A percentile compares a stretch with the other conserved stretches of the same genome.
These are phyloP conservation scores for Drosophila vallismaia DNA, from an alignment of 2,888 invertebrate genomes.

Conservation along the genomic window DNA sequence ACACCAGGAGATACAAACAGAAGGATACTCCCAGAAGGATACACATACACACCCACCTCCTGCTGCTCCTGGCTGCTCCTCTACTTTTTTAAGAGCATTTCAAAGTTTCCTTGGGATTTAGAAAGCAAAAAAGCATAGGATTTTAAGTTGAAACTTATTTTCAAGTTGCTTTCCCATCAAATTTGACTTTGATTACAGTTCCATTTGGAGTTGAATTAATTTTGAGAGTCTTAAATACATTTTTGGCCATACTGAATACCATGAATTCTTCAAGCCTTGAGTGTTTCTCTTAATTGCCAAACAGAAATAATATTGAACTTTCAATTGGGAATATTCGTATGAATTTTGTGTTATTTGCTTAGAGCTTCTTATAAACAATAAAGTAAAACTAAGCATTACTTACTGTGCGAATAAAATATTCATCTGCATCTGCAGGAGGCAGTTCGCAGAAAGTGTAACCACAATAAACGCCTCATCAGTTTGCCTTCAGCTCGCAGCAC, in stretches of 20 bases:
- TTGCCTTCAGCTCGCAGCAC: conserved; percentile 52
- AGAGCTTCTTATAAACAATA: not conserved
- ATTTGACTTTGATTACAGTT: conserved; percentile 68
- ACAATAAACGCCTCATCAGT: conserved; percentile 49
- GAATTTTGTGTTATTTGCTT: not conserved
- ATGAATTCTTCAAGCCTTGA: not conserved
- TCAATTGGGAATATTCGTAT: not conserved
- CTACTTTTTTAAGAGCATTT: conserved; percentile 48
- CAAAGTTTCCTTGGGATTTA: conserved; percentile 59
- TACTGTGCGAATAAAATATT: not conserved
- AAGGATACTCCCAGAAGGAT: conserved; percentile 15
- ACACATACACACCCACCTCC: conserved; percentile 8
- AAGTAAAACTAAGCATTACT: not conserved
- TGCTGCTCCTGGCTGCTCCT: conserved; percentile 11
- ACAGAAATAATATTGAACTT: not conserved
- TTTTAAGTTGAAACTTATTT: conserved; percentile 55
- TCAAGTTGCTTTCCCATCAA: conserved; percentile 50
- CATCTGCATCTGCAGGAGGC: not conserved
- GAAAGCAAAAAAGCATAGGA: conserved; percentile 38
- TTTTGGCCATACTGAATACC: not conserved
- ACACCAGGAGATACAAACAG: not conserved
- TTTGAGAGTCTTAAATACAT: too few relatives aligned
- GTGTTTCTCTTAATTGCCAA: not conserved
- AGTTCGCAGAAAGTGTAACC: conserved; percentile 8
- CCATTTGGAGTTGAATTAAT: too few relatives aligned